phyloP scores from a whole-genome alignment of 2,797 vertebrate genomes.

The Danio kyathit region DNA sequence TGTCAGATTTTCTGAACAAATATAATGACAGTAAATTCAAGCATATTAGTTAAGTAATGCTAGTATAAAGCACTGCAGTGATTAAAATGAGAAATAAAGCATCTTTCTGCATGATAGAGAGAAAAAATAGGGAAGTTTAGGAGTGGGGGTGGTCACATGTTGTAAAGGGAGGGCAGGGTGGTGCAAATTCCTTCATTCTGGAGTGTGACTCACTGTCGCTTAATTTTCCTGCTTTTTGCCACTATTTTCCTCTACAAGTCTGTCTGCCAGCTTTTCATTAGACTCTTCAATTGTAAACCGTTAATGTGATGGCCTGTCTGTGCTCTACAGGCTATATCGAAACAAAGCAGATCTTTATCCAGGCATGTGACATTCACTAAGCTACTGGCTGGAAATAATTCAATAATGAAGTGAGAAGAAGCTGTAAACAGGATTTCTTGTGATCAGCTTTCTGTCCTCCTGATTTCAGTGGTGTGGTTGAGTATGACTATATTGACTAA shows the following conservation, averaged over 20 bases:
- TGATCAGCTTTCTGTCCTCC: conserved; percentile 14
- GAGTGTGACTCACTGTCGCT: conserved; percentile 49
- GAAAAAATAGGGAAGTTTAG: background rate
- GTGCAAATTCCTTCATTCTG: conserved; percentile 36
- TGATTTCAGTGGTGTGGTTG: background rate
- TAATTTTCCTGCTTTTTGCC: conserved; percentile 18
- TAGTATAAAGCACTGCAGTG: background rate
- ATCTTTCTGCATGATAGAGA: background rate
- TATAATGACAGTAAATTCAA: background rate
- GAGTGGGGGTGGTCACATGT: conserved; percentile 10
- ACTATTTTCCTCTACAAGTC: conserved; percentile 14
- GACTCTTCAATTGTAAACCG: conserved; percentile 27
- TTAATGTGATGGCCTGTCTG: conserved; percentile 33
- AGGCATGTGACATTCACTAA: conserved; percentile 10
- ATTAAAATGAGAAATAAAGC: background rate
- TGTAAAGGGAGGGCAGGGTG: conserved; percentile 8
- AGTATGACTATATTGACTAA: conserved; percentile 6
- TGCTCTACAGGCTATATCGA: background rate
- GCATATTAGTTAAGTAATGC: background rate
- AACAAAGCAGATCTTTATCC: conserved; percentile 21
- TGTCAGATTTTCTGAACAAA: background rate
- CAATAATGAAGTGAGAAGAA: conserved; percentile 18
- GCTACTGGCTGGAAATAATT: background rate
- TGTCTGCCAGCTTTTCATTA: conserved; percentile 27
- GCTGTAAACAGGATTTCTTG: background rate